Conservation (phyloP, 2,888 invertebrate species). For the Lutraria lutraria region DNA sequence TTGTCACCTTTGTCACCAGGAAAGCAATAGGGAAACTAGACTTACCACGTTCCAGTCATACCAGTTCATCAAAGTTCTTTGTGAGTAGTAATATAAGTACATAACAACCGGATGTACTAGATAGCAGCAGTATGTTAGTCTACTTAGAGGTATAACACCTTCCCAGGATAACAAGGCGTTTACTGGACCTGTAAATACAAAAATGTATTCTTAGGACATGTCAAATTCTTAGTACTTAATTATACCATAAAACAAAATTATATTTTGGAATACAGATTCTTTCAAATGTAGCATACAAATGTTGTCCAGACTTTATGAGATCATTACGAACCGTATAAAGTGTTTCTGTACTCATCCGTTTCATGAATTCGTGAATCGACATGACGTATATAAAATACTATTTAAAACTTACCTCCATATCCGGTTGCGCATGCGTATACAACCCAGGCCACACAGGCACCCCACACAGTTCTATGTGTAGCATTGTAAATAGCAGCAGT, state of each 20-base stretch:
- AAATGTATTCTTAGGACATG: too few relatives aligned
- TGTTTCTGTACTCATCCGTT: neutral
- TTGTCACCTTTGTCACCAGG: too few relatives aligned
- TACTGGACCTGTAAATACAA: slow-evolving; percentile 17
- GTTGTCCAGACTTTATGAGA: too few relatives aligned
- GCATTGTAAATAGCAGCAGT: slow-evolving; percentile 86
- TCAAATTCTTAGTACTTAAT: too few relatives aligned
- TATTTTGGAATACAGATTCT: too few relatives aligned
- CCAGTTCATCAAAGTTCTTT: slow-evolving; percentile 45
- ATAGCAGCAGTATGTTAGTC: slow-evolving; percentile 73
- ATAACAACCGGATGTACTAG: slow-evolving; percentile 71
- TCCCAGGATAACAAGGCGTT: slow-evolving; percentile 66
- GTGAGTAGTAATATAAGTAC: slow-evolving; percentile 48
- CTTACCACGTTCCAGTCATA: slow-evolving; percentile 64
- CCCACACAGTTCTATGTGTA: slow-evolving; percentile 87
- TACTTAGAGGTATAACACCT: slow-evolving; percentile 66
- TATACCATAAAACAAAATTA: too few relatives aligned
- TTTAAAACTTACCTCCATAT: slow-evolving; percentile 86
- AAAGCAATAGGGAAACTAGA: neutral
- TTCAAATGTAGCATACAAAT: too few relatives aligned
- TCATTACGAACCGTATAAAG: neutral
- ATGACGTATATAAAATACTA: neutral
- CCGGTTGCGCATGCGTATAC: slow-evolving; percentile 88
- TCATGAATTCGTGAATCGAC: neutral
- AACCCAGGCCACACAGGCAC: slow-evolving; percentile 88